A percentile compares a stretch with the other conserved stretches of the same genome.
phyloP scores from a whole-genome alignment of 2,113 vertebrate genomes.

The Lipotes vexillifer region DNA sequence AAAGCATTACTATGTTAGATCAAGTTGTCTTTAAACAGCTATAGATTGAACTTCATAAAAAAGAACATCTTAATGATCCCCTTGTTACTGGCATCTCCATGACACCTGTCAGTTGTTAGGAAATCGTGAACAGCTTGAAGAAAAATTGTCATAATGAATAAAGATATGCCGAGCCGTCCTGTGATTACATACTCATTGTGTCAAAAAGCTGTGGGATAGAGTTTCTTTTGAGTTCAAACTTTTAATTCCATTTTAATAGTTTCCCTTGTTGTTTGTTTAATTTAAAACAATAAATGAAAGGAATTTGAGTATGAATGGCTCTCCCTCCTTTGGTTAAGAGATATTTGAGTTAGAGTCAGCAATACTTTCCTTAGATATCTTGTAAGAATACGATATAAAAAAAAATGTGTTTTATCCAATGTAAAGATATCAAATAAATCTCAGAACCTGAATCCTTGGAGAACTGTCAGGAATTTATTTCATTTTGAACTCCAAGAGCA shows the following conservation, averaged over 20 bases:
- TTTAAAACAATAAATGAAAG: not conserved
- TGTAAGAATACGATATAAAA: not conserved
- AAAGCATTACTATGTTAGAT: not conserved
- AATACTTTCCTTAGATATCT: not conserved
- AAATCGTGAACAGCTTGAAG: not conserved
- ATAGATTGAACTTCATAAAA: not conserved
- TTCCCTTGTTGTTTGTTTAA: not conserved
- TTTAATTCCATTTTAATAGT: not conserved
- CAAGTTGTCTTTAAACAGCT: not conserved
- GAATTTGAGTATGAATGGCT: not conserved
- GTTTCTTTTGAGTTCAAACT: not conserved
- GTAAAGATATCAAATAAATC: not conserved
- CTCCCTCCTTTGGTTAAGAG: not conserved
- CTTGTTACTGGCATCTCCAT: not conserved
- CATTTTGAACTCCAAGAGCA: not conserved
- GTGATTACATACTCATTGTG: not conserved
- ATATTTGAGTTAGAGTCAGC: not conserved
- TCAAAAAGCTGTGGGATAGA: not conserved
- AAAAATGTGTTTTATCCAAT: not conserved
- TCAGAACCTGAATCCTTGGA: not conserved
- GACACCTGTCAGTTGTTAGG: not conserved
- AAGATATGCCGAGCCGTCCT: not conserved
- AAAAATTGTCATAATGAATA: not conserved
- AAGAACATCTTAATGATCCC: not conserved
- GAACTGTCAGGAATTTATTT: not conserved